phyloP scores from a whole-genome alignment of 2,113 vertebrate genomes.

The Heterochromis multidens region DNA sequence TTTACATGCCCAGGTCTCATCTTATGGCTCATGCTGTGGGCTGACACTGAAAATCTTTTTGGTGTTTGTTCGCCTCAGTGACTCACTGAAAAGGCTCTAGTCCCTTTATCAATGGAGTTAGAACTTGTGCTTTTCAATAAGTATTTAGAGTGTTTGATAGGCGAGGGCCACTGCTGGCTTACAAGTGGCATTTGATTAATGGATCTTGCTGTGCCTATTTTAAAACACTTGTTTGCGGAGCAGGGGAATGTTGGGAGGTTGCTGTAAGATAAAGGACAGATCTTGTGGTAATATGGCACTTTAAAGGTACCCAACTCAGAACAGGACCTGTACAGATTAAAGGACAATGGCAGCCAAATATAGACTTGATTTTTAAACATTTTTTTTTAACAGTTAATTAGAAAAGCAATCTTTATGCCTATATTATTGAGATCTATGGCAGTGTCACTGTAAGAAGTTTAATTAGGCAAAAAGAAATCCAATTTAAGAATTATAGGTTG shows the following conservation, averaged over 20 bases:
- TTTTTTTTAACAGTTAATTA: neutral
- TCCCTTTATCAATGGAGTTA: slow-evolving; percentile 58
- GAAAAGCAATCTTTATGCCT: neutral
- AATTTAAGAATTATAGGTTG: neutral
- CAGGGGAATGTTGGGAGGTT: slow-evolving; percentile 31
- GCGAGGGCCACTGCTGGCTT: slow-evolving; percentile 36
- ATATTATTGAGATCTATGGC: neutral
- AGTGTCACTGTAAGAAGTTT: neutral
- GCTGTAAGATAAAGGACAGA: slow-evolving; percentile 15
- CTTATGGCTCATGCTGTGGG: slow-evolving; percentile 57
- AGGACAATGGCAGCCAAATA: neutral
- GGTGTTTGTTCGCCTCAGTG: slow-evolving; percentile 52
- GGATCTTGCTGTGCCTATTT: slow-evolving; percentile 45
- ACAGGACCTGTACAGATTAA: neutral
- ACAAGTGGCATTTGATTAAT: slow-evolving; percentile 64
- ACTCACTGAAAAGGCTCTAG: slow-evolving; percentile 56
- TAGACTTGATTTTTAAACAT: neutral
- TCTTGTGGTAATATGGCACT: slow-evolving; percentile 2
- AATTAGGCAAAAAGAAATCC: neutral
- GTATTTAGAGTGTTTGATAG: slow-evolving; percentile 57
- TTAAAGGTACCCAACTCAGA: slow-evolving; percentile 11
- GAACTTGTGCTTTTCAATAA: slow-evolving; percentile 54
- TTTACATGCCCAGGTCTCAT: slow-evolving; percentile 67
- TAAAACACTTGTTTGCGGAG: slow-evolving; percentile 62
- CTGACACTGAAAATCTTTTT: slow-evolving; percentile 58